Conservation (phyloP, 2,797 vertebrate genomes). For the Neosilurus mollespiculum region DNA sequence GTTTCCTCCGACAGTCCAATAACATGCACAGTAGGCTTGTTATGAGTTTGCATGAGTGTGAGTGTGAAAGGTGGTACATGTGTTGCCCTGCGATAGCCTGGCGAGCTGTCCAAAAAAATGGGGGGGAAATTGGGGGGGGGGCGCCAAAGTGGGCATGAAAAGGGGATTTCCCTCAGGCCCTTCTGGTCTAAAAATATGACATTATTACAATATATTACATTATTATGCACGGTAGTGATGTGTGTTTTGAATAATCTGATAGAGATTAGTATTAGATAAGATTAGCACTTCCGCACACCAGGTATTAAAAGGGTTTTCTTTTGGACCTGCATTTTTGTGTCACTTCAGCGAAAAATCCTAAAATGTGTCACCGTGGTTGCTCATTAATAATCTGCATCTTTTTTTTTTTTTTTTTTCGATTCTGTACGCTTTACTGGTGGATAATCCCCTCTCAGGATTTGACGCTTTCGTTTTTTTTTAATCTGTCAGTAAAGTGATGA, state of each 20-base stretch:
- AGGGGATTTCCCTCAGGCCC: no score
- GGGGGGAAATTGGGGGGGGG: no score
- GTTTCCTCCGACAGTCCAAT: no score
- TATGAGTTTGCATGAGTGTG: no score
- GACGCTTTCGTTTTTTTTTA: not conserved
- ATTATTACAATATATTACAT: no score
- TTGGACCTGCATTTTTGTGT: not conserved
- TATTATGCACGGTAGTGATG: not conserved
- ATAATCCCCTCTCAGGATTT: not conserved
- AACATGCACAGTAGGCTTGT: no score
- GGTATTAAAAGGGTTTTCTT: not conserved
- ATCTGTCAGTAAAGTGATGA: not conserved
- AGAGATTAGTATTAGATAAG: not conserved
- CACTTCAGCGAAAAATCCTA: not conserved
- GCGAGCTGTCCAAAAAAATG: accelerated
- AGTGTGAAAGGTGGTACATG: no score
- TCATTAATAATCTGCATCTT: not conserved
- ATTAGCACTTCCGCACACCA: not conserved
- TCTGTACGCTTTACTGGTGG: not conserved
- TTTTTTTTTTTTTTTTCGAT: no score
- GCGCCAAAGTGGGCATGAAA: no score
- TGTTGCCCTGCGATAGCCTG: no score
- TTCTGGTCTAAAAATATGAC: not conserved
- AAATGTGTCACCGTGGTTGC: not conserved
- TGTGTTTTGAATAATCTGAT: not conserved